A percentile compares a stretch with the other conserved stretches of the same genome.
phyloP scores from a whole-genome alignment of 2,797 vertebrate genomes.

The Danio jaintianensis region DNA sequence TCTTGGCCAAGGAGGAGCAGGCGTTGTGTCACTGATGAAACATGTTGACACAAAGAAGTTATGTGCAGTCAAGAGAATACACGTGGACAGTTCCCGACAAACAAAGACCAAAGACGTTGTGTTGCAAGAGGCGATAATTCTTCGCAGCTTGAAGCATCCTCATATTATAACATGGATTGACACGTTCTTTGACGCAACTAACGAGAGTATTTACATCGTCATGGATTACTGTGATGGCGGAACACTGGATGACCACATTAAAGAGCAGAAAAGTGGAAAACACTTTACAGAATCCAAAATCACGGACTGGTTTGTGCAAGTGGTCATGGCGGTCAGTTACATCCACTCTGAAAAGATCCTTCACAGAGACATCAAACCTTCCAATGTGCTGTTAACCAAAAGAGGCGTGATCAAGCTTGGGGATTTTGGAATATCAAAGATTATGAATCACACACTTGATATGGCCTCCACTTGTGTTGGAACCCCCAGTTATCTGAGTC shows the following conservation, averaged over 20 bases:
- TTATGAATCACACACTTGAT: constrained; percentile 78
- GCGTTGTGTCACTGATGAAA: constrained; percentile 82
- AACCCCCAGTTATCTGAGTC: constrained; percentile 84
- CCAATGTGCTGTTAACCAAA: constrained; percentile 83
- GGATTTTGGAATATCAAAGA: constrained; percentile 84
- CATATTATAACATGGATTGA: constrained; percentile 79
- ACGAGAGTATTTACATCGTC: constrained; percentile 79
- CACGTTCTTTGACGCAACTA: constrained; percentile 70
- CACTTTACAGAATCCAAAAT: constrained; percentile 72
- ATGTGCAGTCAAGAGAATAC: constrained; percentile 81
- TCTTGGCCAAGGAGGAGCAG: constrained; percentile 78
- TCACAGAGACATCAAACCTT: constrained; percentile 85
- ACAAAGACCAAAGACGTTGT: constrained; percentile 69
- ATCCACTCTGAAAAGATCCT: constrained; percentile 80
- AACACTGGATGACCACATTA: constrained; percentile 80
- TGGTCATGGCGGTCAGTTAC: constrained; percentile 77
- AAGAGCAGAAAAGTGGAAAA: constrained; percentile 64
- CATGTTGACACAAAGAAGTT: constrained; percentile 69
- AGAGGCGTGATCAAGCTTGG: constrained; percentile 78
- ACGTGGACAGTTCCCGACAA: constrained; percentile 64
- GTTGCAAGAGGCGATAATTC: constrained; percentile 81
- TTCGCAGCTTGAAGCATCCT: constrained; percentile 76
- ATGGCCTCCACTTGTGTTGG: constrained; percentile 84
- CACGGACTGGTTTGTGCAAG: constrained; percentile 82
- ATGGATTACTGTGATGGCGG: constrained; percentile 84